Evolutionary conservation across 1,140 invertebrate species (phyloP), one percentile per base, ranked within the genome.

Genomic region (Aporrectodea caliginosa): DNA sequence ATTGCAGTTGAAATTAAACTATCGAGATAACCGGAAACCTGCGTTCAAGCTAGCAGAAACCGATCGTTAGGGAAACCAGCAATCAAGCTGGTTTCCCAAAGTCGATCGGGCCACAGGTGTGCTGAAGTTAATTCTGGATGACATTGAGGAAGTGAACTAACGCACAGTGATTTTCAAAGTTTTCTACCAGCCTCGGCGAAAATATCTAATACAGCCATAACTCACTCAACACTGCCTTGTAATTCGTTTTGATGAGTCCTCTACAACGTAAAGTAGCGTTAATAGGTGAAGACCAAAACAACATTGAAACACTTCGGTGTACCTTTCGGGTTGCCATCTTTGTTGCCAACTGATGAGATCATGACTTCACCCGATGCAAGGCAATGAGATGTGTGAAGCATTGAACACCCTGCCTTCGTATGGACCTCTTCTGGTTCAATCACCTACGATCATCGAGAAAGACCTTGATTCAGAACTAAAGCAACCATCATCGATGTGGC

Each of bases 141-240:
- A 2, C 97, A 97, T 91, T 97, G 92, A 6, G 92, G 93, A 2
- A 95, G 97, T 83, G 99, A 96, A 92, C 98, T 96, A 99, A 87
- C 99, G 97, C 2, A 93, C 90, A 0, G 97, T 98, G 84, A 99
- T 97, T 0, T 95, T 95, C 58, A 93, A 92, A 16, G 92, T 16
- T 0, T 31, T 73, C 0, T 31, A 1, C 16, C n/a, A 6, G 27
- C n/a, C 12, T 6, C n/a, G 6, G 27, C 70, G 2, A 29, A 6
- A 14, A 31, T 27, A 12, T 72, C 2, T 27, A 68, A 68, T 72
- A 31, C 70, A 6, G 31, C 14, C 6, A 14, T 27, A 29, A 27
- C n/a, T 29, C n/a, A 6, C 27, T 27, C n/a, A 31, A 33, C 0
- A 74, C 1, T 16, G 0, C 2, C 0, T 33, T 33, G 34, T 6